phyloP scores from a whole-genome alignment of 2,797 vertebrate genomes.

The Cirrhinus molitorella region DNA sequence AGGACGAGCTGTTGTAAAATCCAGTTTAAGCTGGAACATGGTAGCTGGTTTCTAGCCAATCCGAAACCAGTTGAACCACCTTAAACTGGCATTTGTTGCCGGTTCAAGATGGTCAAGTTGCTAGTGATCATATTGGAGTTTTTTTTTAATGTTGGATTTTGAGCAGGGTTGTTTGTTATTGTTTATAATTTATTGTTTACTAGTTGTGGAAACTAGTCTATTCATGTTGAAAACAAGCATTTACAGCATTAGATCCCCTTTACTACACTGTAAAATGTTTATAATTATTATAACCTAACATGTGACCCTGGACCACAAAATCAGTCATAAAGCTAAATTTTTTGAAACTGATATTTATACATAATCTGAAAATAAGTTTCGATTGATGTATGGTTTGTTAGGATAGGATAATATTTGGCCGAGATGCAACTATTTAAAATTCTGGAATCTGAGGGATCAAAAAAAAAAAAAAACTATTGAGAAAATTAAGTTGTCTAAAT shows the following conservation, averaged over 20 bases:
- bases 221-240: neutral
- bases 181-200: neutral
- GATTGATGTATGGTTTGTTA: no score
- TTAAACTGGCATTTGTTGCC: neutral
- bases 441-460: no score
- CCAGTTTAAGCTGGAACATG: neutral
- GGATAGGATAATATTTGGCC: no score
- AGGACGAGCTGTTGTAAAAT: neutral
- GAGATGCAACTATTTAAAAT: no score
- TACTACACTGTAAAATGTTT: neutral
- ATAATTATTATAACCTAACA: neutral
- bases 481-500: no score
- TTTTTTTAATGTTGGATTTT: neutral
- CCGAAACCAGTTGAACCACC: neutral
- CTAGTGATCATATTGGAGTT: neutral
- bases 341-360: no score
- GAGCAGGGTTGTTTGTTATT: neutral
- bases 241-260: neutral
- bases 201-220: neutral
- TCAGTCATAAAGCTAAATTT: no score
- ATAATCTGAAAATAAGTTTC: no score
- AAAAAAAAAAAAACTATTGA: no score
- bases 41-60: neutral
- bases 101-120: neutral
- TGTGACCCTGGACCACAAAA: no score